Base-by-base conservation (phyloP, 2,797 vertebrate species). In the Chaenodraco wilsoni region DNA sequence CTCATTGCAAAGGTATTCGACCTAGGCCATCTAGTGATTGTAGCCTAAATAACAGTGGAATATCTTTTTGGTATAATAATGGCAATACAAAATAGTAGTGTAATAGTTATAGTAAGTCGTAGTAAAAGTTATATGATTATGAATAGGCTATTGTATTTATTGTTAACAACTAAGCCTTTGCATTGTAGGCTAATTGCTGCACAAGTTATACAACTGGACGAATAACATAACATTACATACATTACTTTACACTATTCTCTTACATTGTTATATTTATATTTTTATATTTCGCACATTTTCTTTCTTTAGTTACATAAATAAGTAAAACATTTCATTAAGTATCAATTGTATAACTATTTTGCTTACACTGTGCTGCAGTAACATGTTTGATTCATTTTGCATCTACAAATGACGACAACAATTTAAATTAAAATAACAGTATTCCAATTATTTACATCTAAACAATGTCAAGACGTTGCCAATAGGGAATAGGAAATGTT, bases 21-120 rank as follows among this genome's bases (percentile, higher is more conserved):
- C 2, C 0, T 23, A 6, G 62, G 40, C n/a, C 74, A 45, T 64
- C 74, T 82, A 46, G 43, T 65, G 79, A 63, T 4, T 10, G 15
- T 9, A 37, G 33, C 8, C 33, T 0, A 44, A 2, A 52, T 2
- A 8, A 52, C 13, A 9, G 14, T 52, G 0, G 4, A 40, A 52
- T 21, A 11, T 44, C 15, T 56, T 49, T 43, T 27, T 21, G 15
- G 0, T 50, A 9, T 4, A 45, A 21, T 45, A 37, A 37, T 9
- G 56, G 7, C 4, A 51, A 43, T 17, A 41, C 19, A 60, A 21
- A 58, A 19, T 7, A 21, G 12, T 12, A 48, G 14, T 31, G 10
- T 56, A 37, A 49, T 33, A 33, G 5, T 33, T 33, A 33, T 33
- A 5, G 31, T 33, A 8, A 66, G 27, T 27, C 16, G n/a, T 13